Evolutionary conservation across 2,888 invertebrate species (phyloP), one percentile per base, ranked within the genome.

Genomic region (Griposia aprilina): DNA sequence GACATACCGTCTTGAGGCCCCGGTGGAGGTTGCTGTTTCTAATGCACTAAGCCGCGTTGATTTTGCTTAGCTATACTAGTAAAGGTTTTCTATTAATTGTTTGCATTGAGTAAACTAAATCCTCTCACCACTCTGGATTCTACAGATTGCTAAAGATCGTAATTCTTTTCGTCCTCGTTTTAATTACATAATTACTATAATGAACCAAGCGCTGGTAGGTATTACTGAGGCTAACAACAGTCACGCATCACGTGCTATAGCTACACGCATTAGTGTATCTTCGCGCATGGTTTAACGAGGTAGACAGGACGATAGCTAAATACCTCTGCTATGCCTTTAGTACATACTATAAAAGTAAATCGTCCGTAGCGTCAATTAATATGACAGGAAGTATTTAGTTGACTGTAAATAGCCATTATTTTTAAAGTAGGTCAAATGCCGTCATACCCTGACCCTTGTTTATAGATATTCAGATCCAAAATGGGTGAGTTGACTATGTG

Each of bases 141-240:
- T 36, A 36, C 50, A 68, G 69, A 62, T 70, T 48, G 41, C 69
- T 62, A 23, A 59, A 74, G 45, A 62, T 68, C 63, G 66, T 70
- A 71, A 62, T 72, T 69, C 5, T 69, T 76, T 67, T 62, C 71
- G 84, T 83, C 86, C 73, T 83, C 62, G 83, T 77, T 77, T 68
- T 75, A 82, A 81, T 82, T 45, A 76, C 17, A 66, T 74, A 63
- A 77, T 59, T 55, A 57, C 45, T 66, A 20, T 50, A 69, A 86
- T 82, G 52, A 77, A 41, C 57, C 23, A 60, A 30, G 48, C 67
- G 52, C 50, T 50, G n/a, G 69, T 57, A 50, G n/a, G 71, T 60
- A 59, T 68, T 23, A 30, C 41, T 59, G 70, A 78, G 83, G 86
- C 45, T 83, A 83, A 45, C 36, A 65, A 50, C 60, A 36, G 74